Evolutionary conservation across 2,113 vertebrate species (phyloP), one percentile per base, ranked within the genome.

Genomic region (Stigmatopora argus): DNA sequence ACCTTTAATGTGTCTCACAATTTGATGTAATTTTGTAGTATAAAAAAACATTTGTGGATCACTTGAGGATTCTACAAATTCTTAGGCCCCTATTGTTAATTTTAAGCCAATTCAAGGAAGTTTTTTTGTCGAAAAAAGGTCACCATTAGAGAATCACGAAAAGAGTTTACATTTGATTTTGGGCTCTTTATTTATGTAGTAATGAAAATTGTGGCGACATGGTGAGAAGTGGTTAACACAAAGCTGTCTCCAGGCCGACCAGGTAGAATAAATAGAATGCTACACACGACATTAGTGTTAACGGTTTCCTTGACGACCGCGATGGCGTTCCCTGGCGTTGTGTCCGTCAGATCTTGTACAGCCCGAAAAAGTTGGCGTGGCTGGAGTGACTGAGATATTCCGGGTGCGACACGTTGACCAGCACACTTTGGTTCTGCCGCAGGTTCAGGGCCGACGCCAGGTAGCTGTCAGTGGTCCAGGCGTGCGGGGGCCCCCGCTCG

Each of bases 321-420:
- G 2, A 31, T 60, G 57, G n/a, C 57, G 19, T 31, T 60, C 38
- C 12, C 12, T 60, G 5, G 14, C 15, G 7, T 15, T 13, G 17
- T 19, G 21, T 1, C 38, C 64, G 35, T 86, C 62, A 86, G 66
- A 90, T 83, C 75, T 89, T 86, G 75, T 88, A 91, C 18, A 92
- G 82, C 66, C 91, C 90, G 56, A 92, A 92, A 73, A 89, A 91
- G 70, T 88, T 91, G 64, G 48, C 81, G 15, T 86, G 18, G 64
- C 70, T 70, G 14, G 67, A 45, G 2, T 76, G 79, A 57, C 79
- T 89, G 11, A 91, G 78, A 23, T 38, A 8, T 0, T 0, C 0
- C 0, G 88, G 87, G 8, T 86, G 80, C 0, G 90, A 89, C 0
- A 89, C 77, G 4, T 86, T 89, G 62, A 92, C 89, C 48, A 69